Conservation (phyloP, 2,888 invertebrate genomes). For the Morinoia aosen region DNA sequence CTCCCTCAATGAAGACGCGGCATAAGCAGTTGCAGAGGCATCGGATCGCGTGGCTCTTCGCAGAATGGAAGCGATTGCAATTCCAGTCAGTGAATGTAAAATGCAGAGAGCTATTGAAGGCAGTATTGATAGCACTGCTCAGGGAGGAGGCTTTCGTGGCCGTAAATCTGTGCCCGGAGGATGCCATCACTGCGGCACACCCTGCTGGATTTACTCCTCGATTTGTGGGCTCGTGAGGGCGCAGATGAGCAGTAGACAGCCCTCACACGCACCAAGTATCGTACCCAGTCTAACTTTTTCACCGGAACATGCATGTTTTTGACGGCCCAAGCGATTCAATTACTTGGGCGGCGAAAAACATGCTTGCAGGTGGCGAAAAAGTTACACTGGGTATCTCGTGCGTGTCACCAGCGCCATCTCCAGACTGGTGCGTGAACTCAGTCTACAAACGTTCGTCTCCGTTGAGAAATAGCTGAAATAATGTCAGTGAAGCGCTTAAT, state of each 20-base stretch:
- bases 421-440: too few relatives aligned
- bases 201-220: not conserved
- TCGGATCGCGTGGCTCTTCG: not conserved
- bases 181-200: not conserved
- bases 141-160: not conserved
- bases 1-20: not conserved
- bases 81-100: constrained; percentile 34
- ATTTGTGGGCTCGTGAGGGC: not conserved
- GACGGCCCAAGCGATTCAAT: too few relatives aligned
- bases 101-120: constrained; percentile 15
- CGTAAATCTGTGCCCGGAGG: not conserved
- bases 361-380: too few relatives aligned
- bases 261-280: not conserved
- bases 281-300: too few relatives aligned
- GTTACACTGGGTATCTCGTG: too few relatives aligned
- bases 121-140: constrained; percentile 25
- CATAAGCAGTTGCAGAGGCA: not conserved
- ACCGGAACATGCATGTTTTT: too few relatives aligned
- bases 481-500: too few relatives aligned
- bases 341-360: too few relatives aligned
- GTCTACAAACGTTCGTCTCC: too few relatives aligned
- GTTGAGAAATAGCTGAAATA: too few relatives aligned
- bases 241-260: not conserved
- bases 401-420: not conserved
- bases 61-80: constrained; percentile 12